A percentile compares a stretch with the other conserved stretches of the same genome.
These are phyloP conservation scores for Spea bombifrons DNA, from an alignment of 2,113 vertebrate genomes.

Conservation along the genomic window DNA sequence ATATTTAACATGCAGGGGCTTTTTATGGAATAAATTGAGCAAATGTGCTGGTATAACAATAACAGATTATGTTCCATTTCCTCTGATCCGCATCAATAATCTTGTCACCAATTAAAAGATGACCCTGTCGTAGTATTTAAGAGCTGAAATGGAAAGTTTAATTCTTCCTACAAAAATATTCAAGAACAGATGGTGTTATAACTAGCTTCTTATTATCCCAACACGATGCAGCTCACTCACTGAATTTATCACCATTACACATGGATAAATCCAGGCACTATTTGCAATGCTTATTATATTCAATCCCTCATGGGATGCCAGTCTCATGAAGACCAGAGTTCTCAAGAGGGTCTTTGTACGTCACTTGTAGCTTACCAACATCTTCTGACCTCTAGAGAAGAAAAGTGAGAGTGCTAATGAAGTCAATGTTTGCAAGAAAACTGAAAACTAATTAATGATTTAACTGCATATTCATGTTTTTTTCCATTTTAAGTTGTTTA, in stretches of 20 bases:
- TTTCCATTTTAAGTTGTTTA: neutral
- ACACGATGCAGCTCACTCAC: constrained; percentile 9
- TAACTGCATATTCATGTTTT: constrained; percentile 21
- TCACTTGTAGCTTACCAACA: constrained; percentile 26
- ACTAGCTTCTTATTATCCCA: constrained; percentile 27
- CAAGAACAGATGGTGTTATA: constrained; percentile 31
- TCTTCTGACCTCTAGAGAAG: neutral
- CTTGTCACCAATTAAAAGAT: constrained; percentile 8
- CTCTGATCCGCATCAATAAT: neutral
- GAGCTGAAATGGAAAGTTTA: constrained; percentile 22
- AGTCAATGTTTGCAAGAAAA: constrained; percentile 1
- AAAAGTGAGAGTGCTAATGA: neutral
- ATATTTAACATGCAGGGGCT: neutral
- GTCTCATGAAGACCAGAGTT: constrained; percentile 12
- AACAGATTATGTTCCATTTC: neutral
- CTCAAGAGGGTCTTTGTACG: neutral
- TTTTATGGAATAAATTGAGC: neutral
- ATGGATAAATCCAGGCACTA: constrained; percentile 19
- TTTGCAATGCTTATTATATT: constrained; percentile 15
- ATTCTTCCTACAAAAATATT: neutral
- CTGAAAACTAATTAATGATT: neutral
- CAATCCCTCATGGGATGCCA: neutral
- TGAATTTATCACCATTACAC: constrained; percentile 21
- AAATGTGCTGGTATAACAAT: neutral
- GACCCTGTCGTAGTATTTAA: neutral